Conservation (phyloP, 2,113 vertebrate species). For the Spea multiplicata region DNA sequence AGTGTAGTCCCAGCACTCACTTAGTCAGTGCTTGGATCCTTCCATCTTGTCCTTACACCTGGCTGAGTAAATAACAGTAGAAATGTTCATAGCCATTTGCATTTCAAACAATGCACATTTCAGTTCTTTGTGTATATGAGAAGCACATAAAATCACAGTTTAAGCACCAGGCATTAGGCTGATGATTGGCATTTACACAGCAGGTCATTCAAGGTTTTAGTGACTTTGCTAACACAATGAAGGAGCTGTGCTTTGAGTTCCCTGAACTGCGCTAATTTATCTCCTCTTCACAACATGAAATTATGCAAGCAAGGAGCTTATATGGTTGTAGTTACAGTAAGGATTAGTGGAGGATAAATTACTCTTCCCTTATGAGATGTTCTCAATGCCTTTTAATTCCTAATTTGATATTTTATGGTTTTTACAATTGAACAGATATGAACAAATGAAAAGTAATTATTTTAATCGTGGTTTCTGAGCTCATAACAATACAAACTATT, state of each 20-base stretch:
- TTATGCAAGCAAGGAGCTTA: constrained; percentile 28
- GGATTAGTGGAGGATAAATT: constrained; percentile 18
- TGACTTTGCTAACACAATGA: constrained; percentile 19
- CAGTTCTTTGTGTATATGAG: not conserved
- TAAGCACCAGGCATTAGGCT: not conserved
- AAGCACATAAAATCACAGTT: not conserved
- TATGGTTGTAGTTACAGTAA: constrained; percentile 4
- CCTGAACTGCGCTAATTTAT: constrained; percentile 26
- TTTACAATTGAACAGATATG: constrained; percentile 26
- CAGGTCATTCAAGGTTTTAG: constrained; percentile 40
- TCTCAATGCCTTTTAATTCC: constrained; percentile 19
- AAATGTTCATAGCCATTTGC: not conserved
- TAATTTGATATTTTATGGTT: constrained; percentile 42
- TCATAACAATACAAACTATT: not conserved
- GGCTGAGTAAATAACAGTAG: constrained; percentile 5
- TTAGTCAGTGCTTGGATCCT: not conserved
- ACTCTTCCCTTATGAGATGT: not conserved
- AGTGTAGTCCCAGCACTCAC: not conserved
- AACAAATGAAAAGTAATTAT: constrained; percentile 29
- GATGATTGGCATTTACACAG: constrained; percentile 32
- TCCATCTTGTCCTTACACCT: constrained; percentile 13
- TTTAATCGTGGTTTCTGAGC: constrained; percentile 21
- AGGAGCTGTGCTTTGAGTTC: constrained; percentile 6
- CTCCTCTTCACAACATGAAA: constrained; percentile 18
- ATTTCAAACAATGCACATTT: constrained; percentile 27